Conservation (phyloP, 2,113 vertebrate species). For the Sprattus sprattus region DNA sequence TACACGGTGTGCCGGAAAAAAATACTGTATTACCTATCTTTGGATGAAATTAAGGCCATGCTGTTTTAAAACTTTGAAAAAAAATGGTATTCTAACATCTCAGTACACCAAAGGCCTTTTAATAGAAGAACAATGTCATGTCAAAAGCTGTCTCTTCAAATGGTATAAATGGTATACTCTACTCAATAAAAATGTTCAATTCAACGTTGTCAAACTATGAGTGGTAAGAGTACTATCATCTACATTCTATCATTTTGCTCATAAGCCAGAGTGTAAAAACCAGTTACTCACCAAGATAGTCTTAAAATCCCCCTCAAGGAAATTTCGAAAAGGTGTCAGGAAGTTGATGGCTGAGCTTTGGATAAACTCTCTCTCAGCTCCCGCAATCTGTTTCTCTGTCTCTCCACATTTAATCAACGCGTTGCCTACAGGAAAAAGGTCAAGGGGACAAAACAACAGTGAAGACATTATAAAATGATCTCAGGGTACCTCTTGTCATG, state of each 20-base stretch:
- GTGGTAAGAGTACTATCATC: not conserved
- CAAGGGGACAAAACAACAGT: not conserved
- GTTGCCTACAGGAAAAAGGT: slow-evolving; percentile 78
- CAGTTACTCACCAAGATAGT: slow-evolving; percentile 88
- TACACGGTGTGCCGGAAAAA: too few relatives aligned
- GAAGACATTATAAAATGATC: not conserved
- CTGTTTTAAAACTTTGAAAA: not conserved
- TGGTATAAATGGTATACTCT: too few relatives aligned
- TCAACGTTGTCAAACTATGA: too few relatives aligned
- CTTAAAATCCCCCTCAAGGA: slow-evolving; percentile 97
- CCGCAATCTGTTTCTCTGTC: slow-evolving; percentile 92
- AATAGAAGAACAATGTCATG: not conserved
- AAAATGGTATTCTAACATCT: not conserved
- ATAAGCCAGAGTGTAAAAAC: not conserved
- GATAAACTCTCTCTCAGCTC: slow-evolving; percentile 92
- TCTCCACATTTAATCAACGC: slow-evolving; percentile 96
- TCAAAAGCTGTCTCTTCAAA: too few relatives aligned
- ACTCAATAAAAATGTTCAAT: too few relatives aligned
- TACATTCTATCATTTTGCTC: not conserved
- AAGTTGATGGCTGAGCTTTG: slow-evolving; percentile 94
- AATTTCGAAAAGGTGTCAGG: slow-evolving; percentile 95
- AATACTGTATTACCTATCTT: not conserved
- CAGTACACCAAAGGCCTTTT: not conserved
- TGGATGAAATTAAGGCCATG: not conserved
- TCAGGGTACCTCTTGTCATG: too few relatives aligned